Evolutionary conservation across 2,113 vertebrate species (phyloP).

Genomic region (Percopsis transmontana): DNA sequence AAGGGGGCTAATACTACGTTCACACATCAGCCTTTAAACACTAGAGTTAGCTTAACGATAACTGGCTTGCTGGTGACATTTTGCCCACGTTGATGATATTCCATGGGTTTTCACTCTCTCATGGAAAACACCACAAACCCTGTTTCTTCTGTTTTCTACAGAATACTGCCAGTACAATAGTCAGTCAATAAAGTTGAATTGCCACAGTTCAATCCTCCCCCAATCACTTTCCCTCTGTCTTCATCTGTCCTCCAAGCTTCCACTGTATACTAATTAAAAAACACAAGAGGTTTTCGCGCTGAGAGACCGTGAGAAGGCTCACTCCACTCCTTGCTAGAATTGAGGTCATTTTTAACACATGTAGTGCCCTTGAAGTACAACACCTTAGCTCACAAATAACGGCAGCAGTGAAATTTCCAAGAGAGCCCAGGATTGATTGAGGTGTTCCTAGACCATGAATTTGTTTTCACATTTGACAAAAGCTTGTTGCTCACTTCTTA

Average conservation of each 20-base stretch:
- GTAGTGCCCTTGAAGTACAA: not conserved
- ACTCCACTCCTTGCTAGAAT: not conserved
- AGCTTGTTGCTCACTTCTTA: not conserved
- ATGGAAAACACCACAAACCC: too few species aligned
- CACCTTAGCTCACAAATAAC: too few species aligned
- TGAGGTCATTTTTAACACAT: not conserved
- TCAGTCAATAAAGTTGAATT: not conserved
- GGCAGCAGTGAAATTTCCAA: not conserved
- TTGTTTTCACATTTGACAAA: not conserved
- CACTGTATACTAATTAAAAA: not conserved
- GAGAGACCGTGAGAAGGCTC: not conserved
- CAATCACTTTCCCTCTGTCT: not conserved
- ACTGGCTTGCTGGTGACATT: not conserved
- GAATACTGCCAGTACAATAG: too few species aligned
- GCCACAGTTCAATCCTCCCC: too few species aligned
- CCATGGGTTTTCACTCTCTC: too few species aligned
- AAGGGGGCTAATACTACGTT: conserved; percentile 18
- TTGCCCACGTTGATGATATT: not conserved
- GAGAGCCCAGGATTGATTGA: not conserved
- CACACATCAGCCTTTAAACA: too few species aligned
- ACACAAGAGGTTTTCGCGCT: not conserved
- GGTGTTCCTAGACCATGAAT: not conserved
- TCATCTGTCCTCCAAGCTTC: not conserved
- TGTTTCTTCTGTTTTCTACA: too few species aligned
- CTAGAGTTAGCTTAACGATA: too few species aligned